phyloP scores from a whole-genome alignment of 2,113 vertebrate genomes.

The Cheilinus undulatus region DNA sequence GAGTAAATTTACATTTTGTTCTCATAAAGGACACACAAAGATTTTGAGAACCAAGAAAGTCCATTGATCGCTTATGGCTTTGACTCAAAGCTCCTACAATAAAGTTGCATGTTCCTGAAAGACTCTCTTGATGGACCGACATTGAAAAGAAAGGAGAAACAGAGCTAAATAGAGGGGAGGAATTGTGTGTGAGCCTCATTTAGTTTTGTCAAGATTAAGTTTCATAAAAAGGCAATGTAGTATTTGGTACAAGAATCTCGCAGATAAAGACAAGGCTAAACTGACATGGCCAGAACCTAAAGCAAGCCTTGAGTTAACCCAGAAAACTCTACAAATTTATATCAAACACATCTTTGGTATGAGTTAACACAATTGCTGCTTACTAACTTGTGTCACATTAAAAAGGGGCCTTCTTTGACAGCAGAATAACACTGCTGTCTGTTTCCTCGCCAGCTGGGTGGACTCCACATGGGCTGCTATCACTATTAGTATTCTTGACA shows the following conservation, averaged over 20 bases:
- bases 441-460: conserved; percentile 77
- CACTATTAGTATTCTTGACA: conserved; percentile 79
- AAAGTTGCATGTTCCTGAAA: neutral
- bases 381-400: conserved; percentile 58
- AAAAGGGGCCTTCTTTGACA: conserved; percentile 66
- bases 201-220: neutral
- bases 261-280: neutral
- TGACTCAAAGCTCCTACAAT: conserved; percentile 5
- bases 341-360: conserved; percentile 43
- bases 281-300: neutral
- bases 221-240: neutral
- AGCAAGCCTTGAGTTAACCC: neutral
- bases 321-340: conserved; percentile 22
- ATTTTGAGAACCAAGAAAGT: no score
- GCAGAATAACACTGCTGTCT: conserved; percentile 70
- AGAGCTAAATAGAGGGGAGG: conserved; percentile 13
- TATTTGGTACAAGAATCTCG: no score
- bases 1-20: no score
- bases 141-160: conserved; percentile 11
- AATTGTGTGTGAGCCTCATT: neutral
- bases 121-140: conserved; percentile 2
- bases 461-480: conserved; percentile 58
- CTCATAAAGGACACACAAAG: no score
- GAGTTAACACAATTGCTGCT: conserved; percentile 34
- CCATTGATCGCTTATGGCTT: no score